Evolutionary conservation across 2,113 vertebrate genomes (phyloP), one percentile per base, ranked within the genome.

Genomic region (Microcebus tavaratra): DNA sequence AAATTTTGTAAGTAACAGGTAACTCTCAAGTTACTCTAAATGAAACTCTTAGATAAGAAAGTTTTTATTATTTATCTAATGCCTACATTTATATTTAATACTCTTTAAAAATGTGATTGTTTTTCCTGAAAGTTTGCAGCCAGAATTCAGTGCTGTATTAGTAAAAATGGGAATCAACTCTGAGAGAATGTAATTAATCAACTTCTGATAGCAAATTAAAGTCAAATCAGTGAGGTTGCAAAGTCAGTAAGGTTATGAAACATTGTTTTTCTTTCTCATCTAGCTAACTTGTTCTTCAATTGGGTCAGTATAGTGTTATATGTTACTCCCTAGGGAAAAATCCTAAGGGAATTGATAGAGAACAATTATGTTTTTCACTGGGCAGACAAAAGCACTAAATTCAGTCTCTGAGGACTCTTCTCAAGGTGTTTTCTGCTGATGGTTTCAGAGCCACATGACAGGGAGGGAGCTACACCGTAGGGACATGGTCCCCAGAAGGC

Each of bases 311-410:
- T 91, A 78, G 23, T 93, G 61, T 90, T 84, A 36, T 50, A 76
- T 39, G 80, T 90, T 87, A 78, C 36, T 97, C 93, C 68, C 70
- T 42, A 72, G 78, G 53, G 89, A 72, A 83, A 90, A 79, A 94
- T 82, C 94, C 84, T 68, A 75, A 80, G 80, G 87, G 90, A 95
- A 85, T 76, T 83, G 85, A 10, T 95, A 39, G 76, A 93, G 87
- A 86, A 95, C 93, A 94, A 93, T 91, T 95, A 73, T 91, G 95
- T 98, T 98, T 98, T 97, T 94, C 94, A 89, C 34, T 48, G 93
- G 92, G 95, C 90, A 97, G 97, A 98, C 80, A 85, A 98, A 97
- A 96, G 67, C 48, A 36, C 88, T 97, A 96, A 95, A 81, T 91
- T 90, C 48, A 67, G 20, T 39, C 88, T 82, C 88, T 86, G 2